These are phyloP conservation scores for Caenorhabditis sulstoni DNA, from an alignment of 2,888 invertebrate genomes.

Conservation along the genomic window DNA sequence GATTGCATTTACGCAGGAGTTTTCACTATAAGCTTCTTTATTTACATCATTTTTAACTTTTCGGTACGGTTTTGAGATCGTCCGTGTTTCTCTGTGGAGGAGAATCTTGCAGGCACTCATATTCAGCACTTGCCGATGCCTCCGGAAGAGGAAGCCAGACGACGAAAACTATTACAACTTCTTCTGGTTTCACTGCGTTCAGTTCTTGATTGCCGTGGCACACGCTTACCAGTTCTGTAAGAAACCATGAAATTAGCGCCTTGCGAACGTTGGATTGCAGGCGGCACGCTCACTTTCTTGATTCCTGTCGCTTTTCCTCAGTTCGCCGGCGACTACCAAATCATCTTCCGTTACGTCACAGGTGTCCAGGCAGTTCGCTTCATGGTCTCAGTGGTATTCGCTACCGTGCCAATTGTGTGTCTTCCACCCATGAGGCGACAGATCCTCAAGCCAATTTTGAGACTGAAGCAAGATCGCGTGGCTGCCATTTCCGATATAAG, in stretches of 20 bases:
- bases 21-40: background rate
- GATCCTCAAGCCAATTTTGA: constrained; percentile 13
- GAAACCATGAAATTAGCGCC: background rate
- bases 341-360: constrained; percentile 30
- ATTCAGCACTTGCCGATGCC: constrained; percentile 17
- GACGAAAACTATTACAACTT: constrained; percentile 25
- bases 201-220: constrained; percentile 13
- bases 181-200: constrained; percentile 11
- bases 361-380: constrained; percentile 45
- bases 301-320: constrained; percentile 16
- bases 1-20: too few species aligned
- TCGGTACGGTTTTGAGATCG: constrained; percentile 5
- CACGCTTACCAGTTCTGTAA: constrained; percentile 48
- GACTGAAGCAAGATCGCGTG: constrained; percentile 24
- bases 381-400: constrained; percentile 38
- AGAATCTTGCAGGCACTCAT: constrained; percentile 22
- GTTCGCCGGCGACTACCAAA: constrained; percentile 27
- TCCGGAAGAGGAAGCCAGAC: constrained; percentile 2
- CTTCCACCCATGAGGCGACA: constrained; percentile 36
- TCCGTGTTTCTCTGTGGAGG: background rate
- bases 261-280: constrained; percentile 6
- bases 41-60: constrained; percentile 9
- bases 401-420: constrained; percentile 21
- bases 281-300: constrained; percentile 26
- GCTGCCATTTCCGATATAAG: constrained; percentile 1